Evolutionary conservation across 2,888 invertebrate species (phyloP).

Genomic region (Argyresthia goedartella): DNA sequence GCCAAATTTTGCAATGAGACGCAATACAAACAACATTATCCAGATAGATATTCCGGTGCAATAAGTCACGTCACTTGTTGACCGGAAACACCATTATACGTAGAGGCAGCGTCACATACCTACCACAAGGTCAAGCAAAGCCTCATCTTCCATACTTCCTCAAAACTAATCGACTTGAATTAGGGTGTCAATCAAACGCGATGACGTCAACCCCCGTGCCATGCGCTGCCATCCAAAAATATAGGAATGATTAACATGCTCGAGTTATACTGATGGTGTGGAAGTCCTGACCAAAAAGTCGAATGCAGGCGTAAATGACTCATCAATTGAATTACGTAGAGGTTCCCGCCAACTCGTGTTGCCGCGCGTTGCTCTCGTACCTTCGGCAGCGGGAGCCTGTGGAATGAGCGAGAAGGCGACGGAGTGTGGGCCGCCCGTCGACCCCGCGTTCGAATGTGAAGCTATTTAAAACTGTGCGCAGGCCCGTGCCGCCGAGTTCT

Average conservation of each 20-base stretch:
- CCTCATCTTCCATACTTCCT: background rate
- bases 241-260: constrained; percentile 14
- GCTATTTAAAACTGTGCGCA: constrained; percentile 73
- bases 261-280: constrained; percentile 5
- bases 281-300: constrained; percentile 22
- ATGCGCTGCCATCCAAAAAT: constrained; percentile 9
- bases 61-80: no score
- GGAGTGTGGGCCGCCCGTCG: constrained; percentile 58
- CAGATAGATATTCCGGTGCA: no score
- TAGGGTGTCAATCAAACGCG: no score
- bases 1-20: no score
- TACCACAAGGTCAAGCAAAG: constrained; percentile 7
- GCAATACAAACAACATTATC: no score
- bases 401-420: constrained; percentile 63
- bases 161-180: no score
- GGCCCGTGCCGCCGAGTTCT: constrained; percentile 66
- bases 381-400: constrained; percentile 19
- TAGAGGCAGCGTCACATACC: no score
- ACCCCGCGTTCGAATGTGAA: constrained; percentile 61
- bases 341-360: constrained; percentile 21
- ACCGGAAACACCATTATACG: no score
- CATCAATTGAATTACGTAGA: constrained; percentile 49
- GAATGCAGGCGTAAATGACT: constrained; percentile 49
- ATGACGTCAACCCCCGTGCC: background rate
- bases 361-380: constrained; percentile 22